Conservation (phyloP, 2,797 vertebrate species). For the Trichosurus vulpecula region DNA sequence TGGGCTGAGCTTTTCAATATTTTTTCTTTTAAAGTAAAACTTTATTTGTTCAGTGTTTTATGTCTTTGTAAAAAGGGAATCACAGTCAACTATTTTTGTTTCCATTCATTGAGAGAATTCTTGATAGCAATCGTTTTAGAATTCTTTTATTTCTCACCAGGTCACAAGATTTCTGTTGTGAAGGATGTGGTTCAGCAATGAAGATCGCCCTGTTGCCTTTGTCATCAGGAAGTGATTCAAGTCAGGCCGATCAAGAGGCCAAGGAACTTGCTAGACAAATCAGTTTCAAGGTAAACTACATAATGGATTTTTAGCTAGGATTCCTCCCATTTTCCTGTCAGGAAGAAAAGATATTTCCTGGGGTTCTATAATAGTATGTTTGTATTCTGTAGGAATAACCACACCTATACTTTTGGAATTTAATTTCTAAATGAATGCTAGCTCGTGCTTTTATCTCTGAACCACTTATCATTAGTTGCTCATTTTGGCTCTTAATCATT, state of each 20-base stretch:
- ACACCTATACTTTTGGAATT: not conserved
- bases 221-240: constrained; percentile 89
- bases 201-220: constrained; percentile 90
- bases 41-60: constrained; percentile 35
- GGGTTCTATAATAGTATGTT: constrained; percentile 15
- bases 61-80: not conserved
- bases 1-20: not conserved
- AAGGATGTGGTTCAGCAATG: constrained; percentile 92
- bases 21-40: constrained; percentile 34
- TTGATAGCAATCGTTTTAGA: constrained; percentile 35
- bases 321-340: constrained; percentile 23
- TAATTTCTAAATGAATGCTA: not conserved
- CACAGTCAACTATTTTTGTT: constrained; percentile 19
- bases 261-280: constrained; percentile 96
- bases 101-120: constrained; percentile 25
- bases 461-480: not conserved
- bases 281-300: constrained; percentile 92
- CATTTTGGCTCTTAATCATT: not conserved
- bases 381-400: not conserved
- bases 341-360: constrained; percentile 46
- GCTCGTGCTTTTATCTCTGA: not conserved
- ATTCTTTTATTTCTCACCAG: constrained; percentile 82
- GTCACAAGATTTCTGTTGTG: constrained; percentile 97
- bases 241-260: constrained; percentile 91
- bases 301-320: constrained; percentile 30